Conservation (phyloP, 2,113 vertebrate species). For the Anser brachyrhynchus region DNA sequence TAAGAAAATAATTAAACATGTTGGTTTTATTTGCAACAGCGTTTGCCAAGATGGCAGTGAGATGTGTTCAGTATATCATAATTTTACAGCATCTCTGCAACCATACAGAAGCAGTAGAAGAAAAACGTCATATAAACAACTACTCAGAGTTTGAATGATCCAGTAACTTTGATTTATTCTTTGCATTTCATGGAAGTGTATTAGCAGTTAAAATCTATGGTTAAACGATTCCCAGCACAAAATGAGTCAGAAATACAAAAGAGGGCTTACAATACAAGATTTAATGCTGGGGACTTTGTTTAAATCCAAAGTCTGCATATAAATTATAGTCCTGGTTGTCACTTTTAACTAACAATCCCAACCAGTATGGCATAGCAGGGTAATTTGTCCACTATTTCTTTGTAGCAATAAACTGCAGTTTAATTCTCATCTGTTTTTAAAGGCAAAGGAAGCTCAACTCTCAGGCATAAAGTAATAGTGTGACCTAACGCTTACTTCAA, state of each 20-base stretch:
- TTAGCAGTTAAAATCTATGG: conserved; percentile 76
- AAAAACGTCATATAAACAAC: conserved; percentile 76
- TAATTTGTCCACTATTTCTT: conserved; percentile 52
- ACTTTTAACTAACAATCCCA: conserved; percentile 40
- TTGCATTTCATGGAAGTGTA: conserved; percentile 71
- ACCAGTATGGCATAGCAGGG: not conserved
- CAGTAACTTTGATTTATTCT: conserved; percentile 82
- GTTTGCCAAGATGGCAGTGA: conserved; percentile 42
- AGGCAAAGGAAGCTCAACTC: conserved; percentile 42
- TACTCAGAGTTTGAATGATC: conserved; percentile 71
- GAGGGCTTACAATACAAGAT: conserved; percentile 18
- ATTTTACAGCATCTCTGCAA: conserved; percentile 69
- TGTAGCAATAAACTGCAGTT: conserved; percentile 49
- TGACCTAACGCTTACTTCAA: not conserved
- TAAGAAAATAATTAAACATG: conserved; percentile 72
- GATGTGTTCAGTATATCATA: conserved; percentile 72
- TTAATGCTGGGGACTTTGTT: conserved; percentile 29
- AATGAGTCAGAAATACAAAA: conserved; percentile 67
- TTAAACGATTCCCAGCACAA: conserved; percentile 69
- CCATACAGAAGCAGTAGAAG: conserved; percentile 64
- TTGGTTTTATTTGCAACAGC: conserved; percentile 59
- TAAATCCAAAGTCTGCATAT: conserved; percentile 8
- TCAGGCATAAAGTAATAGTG: not conserved
- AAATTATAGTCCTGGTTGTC: conserved; percentile 57
- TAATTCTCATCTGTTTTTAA: conserved; percentile 31